These are phyloP conservation scores for Drosophila falleni DNA, from an alignment of 2,888 invertebrate species.

Conservation along the genomic window DNA sequence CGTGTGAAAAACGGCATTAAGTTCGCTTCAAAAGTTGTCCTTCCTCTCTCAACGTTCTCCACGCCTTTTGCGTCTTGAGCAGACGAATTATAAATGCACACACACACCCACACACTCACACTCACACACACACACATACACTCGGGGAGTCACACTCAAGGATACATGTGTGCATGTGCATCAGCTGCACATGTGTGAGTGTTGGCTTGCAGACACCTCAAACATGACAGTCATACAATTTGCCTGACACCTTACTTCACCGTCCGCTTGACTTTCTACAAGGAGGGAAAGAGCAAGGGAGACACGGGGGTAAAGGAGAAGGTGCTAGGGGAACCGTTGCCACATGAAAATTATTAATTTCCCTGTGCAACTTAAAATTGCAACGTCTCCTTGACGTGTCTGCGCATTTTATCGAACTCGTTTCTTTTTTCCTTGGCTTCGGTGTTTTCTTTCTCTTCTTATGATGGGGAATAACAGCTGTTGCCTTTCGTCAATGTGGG, in stretches of 20 bases:
- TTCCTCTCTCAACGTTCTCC: conserved; percentile 24
- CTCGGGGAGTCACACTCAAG: conserved; percentile 5
- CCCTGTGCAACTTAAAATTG: conserved; percentile 67
- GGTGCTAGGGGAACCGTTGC: conserved; percentile 30
- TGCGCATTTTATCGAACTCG: conserved; percentile 39
- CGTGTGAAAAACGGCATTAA: conserved; percentile 50
- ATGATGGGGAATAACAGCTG: background rate
- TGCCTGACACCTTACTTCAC: conserved; percentile 42
- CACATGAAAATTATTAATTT: conserved; percentile 74
- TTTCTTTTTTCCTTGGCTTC: conserved; percentile 15
- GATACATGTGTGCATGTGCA: conserved; percentile 19
- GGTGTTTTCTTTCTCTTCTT: background rate
- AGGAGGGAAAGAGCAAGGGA: conserved; percentile 1
- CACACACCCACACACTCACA: conserved; percentile 27
- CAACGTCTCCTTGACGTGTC: conserved; percentile 49
- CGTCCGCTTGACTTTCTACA: conserved; percentile 44
- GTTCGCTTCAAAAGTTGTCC: conserved; percentile 47
- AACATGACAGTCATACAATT: conserved; percentile 62
- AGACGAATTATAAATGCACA: conserved; percentile 73
- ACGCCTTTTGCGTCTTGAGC: conserved; percentile 52
- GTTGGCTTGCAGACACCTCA: conserved; percentile 59
- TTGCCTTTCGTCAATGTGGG: background rate
- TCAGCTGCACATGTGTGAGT: conserved; percentile 41
- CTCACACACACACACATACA: conserved; percentile 36
- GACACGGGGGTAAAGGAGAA: background rate